These are phyloP conservation scores for Bombus waltoni DNA, from an alignment of 1,140 invertebrate genomes.

Conservation along the genomic window DNA sequence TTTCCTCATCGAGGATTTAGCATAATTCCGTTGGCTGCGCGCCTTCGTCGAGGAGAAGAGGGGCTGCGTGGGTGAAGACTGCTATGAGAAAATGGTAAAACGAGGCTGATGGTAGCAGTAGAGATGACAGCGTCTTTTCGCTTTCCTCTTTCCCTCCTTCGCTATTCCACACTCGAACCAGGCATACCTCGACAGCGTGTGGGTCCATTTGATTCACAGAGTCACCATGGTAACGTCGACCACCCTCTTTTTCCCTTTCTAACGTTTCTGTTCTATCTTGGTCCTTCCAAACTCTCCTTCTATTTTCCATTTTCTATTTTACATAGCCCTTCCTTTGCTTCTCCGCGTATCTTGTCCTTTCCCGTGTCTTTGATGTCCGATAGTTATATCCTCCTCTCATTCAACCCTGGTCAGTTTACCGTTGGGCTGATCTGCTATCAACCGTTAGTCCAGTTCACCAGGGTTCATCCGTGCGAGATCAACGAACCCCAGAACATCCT, in stretches of 20 bases:
- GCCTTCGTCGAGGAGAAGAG: slow-evolving; percentile 30
- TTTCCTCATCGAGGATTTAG: slow-evolving; percentile 72
- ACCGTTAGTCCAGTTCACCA: no score
- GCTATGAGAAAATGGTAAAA: slow-evolving; percentile 24
- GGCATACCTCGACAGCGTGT: slow-evolving; percentile 72
- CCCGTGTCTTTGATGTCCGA: not conserved
- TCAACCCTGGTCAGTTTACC: not conserved
- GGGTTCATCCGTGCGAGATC: slow-evolving; percentile 35
- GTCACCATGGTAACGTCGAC: slow-evolving; percentile 77
- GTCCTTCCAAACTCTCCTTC: slow-evolving; percentile 48
- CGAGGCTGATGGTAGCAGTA: slow-evolving; percentile 53
- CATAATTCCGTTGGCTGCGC: slow-evolving; percentile 71
- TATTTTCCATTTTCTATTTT: slow-evolving; percentile 8
- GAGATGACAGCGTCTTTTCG: slow-evolving; percentile 52
- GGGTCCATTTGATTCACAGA: slow-evolving; percentile 78
- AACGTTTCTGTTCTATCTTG: slow-evolving; percentile 54
- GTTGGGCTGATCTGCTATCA: no score
- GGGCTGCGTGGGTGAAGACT: slow-evolving; percentile 18
- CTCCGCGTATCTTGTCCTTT: not conserved
- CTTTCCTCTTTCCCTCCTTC: slow-evolving; percentile 61
- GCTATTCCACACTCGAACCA: slow-evolving; percentile 67
- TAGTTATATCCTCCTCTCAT: slow-evolving; percentile 13
- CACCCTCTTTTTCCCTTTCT: slow-evolving; percentile 73
- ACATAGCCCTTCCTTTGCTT: not conserved
- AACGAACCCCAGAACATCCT: slow-evolving; percentile 45